Percentiles rank a stretch among this genome's conserved stretches.
Evolutionary conservation across 2,888 invertebrate species (phyloP).

Genomic region (Protonemura montana): DNA sequence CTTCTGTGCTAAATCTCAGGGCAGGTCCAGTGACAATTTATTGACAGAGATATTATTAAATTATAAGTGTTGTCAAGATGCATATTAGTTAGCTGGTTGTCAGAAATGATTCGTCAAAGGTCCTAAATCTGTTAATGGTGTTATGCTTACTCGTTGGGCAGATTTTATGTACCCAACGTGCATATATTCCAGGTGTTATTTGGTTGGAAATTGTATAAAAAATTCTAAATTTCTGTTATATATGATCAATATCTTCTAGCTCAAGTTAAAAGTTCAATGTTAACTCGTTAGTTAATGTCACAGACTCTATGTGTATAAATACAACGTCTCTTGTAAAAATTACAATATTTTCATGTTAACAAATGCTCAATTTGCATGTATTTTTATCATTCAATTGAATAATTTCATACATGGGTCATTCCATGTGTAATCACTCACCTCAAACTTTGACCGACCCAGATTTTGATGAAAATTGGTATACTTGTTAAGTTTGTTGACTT

Average conservation of each 20-base stretch:
- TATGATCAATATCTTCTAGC: neutral
- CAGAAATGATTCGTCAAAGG: neutral
- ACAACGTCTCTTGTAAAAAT: neutral
- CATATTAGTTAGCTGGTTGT: neutral
- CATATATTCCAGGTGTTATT: neutral
- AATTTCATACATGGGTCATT: neutral
- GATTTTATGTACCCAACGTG: neutral
- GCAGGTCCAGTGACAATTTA: slow-evolving; percentile 2
- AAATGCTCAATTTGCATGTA: slow-evolving; percentile 12
- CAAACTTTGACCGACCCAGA: too few relatives aligned
- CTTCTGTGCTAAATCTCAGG: slow-evolving; percentile 7
- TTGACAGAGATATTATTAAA: slow-evolving; percentile 1
- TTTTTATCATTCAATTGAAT: neutral
- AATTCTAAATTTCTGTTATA: neutral
- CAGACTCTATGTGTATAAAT: neutral
- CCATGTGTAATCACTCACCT: too few relatives aligned
- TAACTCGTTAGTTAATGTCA: neutral
- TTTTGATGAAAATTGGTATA: too few relatives aligned
- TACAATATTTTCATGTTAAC: neutral
- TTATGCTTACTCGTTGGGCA: neutral
- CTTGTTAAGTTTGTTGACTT: too few relatives aligned
- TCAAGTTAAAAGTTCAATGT: neutral
- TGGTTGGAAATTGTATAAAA: neutral
- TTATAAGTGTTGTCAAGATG: neutral
- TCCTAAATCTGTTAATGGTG: neutral